Conservation (phyloP, 2,113 vertebrate species). For the Otocyon megalotis region DNA sequence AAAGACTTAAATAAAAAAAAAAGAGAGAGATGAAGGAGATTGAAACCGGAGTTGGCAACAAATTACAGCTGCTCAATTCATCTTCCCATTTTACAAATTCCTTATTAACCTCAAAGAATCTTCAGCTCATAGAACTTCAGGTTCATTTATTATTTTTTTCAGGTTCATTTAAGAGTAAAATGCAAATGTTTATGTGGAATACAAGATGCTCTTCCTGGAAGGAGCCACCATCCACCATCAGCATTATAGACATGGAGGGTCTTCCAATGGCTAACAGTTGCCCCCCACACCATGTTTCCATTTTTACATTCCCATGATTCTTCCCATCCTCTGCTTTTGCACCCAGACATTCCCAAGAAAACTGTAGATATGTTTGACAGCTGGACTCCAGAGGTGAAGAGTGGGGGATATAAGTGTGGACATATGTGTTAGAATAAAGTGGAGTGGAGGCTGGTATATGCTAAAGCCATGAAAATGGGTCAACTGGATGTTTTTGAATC, state of each 20-base stretch:
- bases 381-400: neutral
- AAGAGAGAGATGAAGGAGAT: neutral
- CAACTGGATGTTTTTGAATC: neutral
- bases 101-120: neutral
- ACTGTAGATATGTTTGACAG: too few relatives aligned
- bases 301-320: too few relatives aligned
- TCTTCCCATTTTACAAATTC: neutral
- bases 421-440: accelerated
- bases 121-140: neutral
- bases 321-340: neutral
- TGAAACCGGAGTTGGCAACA: neutral
- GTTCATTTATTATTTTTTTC: neutral
- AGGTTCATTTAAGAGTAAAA: neutral
- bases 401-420: neutral
- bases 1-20: too few relatives aligned
- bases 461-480: neutral
- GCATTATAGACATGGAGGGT: neutral
- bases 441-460: too few relatives aligned
- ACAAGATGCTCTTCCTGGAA: neutral
- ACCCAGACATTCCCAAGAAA: neutral
- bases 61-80: neutral
- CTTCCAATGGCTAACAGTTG: neutral
- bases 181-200: accelerated
- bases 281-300: neutral
- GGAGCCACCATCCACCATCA: neutral